phyloP scores from a whole-genome alignment of 2,113 vertebrate species.

The Mus spicilegus region DNA sequence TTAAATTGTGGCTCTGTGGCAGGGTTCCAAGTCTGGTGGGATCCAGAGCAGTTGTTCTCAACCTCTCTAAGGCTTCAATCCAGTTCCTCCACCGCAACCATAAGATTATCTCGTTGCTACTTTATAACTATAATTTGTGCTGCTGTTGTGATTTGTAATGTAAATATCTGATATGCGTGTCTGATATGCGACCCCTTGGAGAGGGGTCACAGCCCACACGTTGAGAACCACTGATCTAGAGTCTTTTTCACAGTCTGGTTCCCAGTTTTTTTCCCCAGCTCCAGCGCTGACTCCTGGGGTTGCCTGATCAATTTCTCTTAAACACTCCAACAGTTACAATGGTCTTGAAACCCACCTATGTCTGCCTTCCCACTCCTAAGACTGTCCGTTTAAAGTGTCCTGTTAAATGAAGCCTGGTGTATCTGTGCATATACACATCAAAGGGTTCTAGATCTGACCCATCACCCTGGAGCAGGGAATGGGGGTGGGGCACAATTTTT shows the following conservation, averaged over 20 bases:
- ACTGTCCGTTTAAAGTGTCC: neutral
- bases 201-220: neutral
- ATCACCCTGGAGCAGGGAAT: fast-evolving
- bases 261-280: neutral
- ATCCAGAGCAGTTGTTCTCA: too few species aligned
- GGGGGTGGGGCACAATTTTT: neutral
- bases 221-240: neutral
- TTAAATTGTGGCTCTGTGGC: neutral
- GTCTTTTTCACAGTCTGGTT: neutral
- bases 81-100: neutral
- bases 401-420: neutral
- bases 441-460: neutral
- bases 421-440: neutral
- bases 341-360: neutral
- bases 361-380: neutral
- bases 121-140: neutral
- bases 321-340: neutral
- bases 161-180: neutral
- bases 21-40: neutral
- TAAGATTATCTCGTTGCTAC: neutral
- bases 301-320: neutral
- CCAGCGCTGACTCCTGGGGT: neutral
- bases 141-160: neutral
- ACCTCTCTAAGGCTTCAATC: neutral
- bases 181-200: neutral